Evolutionary conservation across 2,888 invertebrate species (phyloP), one percentile per base, ranked within the genome.

Genomic region (Gonocerus acuteangulatus): DNA sequence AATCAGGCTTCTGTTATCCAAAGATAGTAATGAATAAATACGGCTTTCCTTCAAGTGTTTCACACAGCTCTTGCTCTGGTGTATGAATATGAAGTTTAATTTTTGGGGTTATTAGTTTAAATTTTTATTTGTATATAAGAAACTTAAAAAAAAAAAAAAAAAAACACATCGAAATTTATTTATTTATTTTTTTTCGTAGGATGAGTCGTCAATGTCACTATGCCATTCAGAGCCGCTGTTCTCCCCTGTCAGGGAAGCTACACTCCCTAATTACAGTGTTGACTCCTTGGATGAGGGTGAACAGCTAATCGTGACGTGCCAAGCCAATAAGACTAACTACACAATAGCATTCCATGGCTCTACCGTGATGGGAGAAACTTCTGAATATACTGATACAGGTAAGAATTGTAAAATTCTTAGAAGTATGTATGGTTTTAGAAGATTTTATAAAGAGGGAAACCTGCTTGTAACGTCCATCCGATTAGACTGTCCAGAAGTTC

Each of bases 331-430:
- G 78, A 89, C 92, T 76, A 94, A 94, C 78, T 94, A 94, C 74
- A 94, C 93, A 67, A 92, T 94, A 71, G 93, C 93, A 68, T 94
- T 94, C 71, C 92, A 93, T 78, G 93, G 91, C 71, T 89, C 89
- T 71, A 80, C 65, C 27, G 63, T 65, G 27, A 63, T 62, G 61
- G 65, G 58, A 21, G 63, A 62, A 19, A 58, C 60, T n/a, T 60
- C 60, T 15, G 62, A 62, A 47, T 62, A 60, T 48, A 64, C 64
- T 6, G 63, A 61, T 23, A 60, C 60, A 19, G 60, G 60, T 62
- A 36, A 48, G 39, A n/a, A n/a, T 32, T 58, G 21, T 48, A n/a
- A 19, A 21, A 48, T 48, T 15, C 27, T 27, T 27, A n/a, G n/a
- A n/a, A n/a, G n/a, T n/a, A n/a, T n/a, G n/a, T 54, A 16, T 49